Evolutionary conservation across 2,888 invertebrate species (phyloP), one percentile per base, ranked within the genome.

Genomic region (Sinopyrophorus schimmeli): DNA sequence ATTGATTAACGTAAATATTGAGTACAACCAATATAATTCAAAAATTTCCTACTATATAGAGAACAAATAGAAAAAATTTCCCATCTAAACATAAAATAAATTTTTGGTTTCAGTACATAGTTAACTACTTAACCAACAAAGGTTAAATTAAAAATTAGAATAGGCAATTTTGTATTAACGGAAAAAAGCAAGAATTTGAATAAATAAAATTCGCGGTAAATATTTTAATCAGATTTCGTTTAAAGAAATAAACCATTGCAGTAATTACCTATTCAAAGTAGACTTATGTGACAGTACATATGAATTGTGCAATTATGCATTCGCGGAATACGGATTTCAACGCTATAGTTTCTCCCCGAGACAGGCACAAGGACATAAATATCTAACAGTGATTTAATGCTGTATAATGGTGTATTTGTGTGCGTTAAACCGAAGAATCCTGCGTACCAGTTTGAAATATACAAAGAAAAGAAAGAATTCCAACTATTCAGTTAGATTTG

Each of bases 241-340:
- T 11, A 9, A 43, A 37, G 18, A 26, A 34, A 39, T 39, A 43
- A 43, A 39, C 32, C 39, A 50, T 44, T 40, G 17, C 34, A 55
- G 59, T 63, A 67, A 67, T 66, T 65, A 64, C 66, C 67, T 55
- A 68, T 68, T 68, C 66, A 67, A 52, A 59, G 55, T 58, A 59
- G 60, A 66, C 60, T 64, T 65, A 66, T 64, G 65, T 60, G 66
- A 62, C 66, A 64, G 61, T 61, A 57, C 57, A 57, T 59, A 61
- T 65, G 66, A 66, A 67, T 67, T 65, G 66, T 63, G 61, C 62
- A 67, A 66, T 67, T 66, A 66, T 66, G 66, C 62, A 65, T 67
- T 65, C 64, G 59, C 55, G 59, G 63, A 64, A 62, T 61, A 57
- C 61, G 62, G 51, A 60, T 64, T 61, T 64, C 63, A 62, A 61